Percentiles rank a stretch among this genome's conserved stretches.
Conservation (phyloP, 2,888 invertebrate species). For the Heliconius ismenius region DNA sequence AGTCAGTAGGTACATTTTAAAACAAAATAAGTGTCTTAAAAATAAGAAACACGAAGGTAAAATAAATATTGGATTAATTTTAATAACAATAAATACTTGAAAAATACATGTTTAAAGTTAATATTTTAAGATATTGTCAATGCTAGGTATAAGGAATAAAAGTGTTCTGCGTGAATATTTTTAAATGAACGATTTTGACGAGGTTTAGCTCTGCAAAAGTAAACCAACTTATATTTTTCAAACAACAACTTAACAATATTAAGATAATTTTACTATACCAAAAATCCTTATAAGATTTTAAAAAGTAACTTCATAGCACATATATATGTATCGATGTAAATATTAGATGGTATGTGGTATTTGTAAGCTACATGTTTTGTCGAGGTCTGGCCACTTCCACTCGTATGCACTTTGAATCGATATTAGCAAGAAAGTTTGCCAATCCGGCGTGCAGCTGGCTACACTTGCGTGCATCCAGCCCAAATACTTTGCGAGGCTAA, state of each 20-base stretch:
- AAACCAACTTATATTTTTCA: no score
- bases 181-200: not conserved
- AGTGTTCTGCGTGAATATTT: not conserved
- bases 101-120: no score
- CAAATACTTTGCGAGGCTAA: constrained; percentile 26
- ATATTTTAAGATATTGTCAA: no score
- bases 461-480: constrained; percentile 28
- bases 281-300: not conserved
- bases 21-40: not conserved
- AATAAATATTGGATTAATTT: not conserved
- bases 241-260: no score
- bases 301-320: not conserved
- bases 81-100: not conserved
- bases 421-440: constrained; percentile 33
- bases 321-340: not conserved
- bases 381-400: constrained; percentile 34
- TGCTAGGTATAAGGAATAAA: not conserved
- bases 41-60: not conserved
- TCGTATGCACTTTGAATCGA: constrained; percentile 34
- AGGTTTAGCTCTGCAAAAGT: not conserved
- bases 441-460: constrained; percentile 29
- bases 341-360: constrained; percentile 7
- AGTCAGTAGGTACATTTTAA: not conserved
- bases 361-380: constrained; percentile 19
- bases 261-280: not conserved